Evolutionary conservation across 1,140 invertebrate genomes (phyloP).

Genomic region (Nasonia longicornis): DNA sequence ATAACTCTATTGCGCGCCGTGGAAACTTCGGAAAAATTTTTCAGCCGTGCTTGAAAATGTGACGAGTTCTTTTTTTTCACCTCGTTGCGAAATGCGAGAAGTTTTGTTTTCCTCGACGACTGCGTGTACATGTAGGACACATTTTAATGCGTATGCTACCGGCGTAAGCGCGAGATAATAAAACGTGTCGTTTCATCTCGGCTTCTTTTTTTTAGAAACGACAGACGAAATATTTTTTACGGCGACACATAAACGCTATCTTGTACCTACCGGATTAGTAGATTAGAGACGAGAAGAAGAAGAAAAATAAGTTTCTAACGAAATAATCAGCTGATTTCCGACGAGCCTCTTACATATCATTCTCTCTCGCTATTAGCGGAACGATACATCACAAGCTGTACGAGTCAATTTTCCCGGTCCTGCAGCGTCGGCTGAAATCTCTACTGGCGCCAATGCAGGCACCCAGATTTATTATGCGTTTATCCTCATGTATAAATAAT

Average conservation of each 20-base stretch:
- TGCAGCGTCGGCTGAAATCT: not conserved
- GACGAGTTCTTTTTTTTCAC: not conserved
- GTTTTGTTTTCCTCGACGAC: not conserved
- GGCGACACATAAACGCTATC: no score
- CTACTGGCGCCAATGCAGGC: not conserved
- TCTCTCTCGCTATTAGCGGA: not conserved
- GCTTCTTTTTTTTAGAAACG: no score
- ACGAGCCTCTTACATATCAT: not conserved
- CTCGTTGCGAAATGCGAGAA: no score
- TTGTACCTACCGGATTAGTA: no score
- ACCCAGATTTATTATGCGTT: constrained; percentile 31
- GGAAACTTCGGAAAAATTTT: constrained; percentile 4
- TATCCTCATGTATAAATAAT: constrained; percentile 41
- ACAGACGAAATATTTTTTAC: not conserved
- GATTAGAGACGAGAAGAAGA: not conserved
- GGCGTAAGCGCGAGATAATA: no score
- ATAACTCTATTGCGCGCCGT: constrained; percentile 17
- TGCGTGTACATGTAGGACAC: not conserved
- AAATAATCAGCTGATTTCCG: not conserved
- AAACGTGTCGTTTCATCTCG: not conserved
- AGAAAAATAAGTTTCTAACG: not conserved
- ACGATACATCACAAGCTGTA: not conserved
- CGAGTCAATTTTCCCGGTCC: not conserved
- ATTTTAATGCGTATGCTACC: no score
- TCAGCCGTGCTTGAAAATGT: not conserved